Evolutionary conservation across 2,888 invertebrate genomes (phyloP).

Genomic region (Leucophenga montana): DNA sequence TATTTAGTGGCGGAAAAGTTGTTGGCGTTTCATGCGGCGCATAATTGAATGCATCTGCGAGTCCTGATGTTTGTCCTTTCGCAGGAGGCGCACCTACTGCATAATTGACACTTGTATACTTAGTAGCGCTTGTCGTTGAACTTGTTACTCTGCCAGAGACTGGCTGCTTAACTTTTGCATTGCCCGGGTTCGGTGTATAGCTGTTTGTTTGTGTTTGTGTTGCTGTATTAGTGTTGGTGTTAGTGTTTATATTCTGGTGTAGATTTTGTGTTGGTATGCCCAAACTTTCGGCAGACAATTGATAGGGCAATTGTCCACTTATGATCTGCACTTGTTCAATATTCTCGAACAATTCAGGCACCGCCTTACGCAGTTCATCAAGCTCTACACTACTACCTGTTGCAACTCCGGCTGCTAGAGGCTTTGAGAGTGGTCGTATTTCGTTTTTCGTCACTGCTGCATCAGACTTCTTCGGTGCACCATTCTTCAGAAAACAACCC

Average conservation of each 20-base stretch:
- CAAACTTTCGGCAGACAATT: not conserved
- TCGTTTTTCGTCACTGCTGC: slow-evolving; percentile 44
- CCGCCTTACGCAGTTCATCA: not conserved
- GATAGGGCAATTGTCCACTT: not conserved
- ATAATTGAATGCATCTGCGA: too few relatives aligned
- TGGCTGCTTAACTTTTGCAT: slow-evolving; percentile 22
- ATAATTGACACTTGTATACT: not conserved
- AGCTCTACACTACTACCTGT: slow-evolving; percentile 34
- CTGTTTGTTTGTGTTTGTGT: slow-evolving; percentile 30
- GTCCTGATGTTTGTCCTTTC: too few relatives aligned
- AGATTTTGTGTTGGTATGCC: slow-evolving; percentile 36
- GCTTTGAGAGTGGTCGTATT: slow-evolving; percentile 54
- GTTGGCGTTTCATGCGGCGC: too few relatives aligned
- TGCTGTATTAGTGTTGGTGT: slow-evolving; percentile 33
- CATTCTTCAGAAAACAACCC: slow-evolving; percentile 59
- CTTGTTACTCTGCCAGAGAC: not conserved
- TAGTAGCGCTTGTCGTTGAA: not conserved
- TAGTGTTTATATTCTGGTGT: slow-evolving; percentile 32
- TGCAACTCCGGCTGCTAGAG: slow-evolving; percentile 35
- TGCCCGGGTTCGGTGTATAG: slow-evolving; percentile 11
- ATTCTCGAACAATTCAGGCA: not conserved
- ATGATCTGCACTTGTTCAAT: not conserved
- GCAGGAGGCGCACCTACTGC: too few relatives aligned
- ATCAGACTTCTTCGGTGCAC: slow-evolving; percentile 14
- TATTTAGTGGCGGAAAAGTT: too few relatives aligned